Percentiles rank a stretch among this genome's conserved stretches.
Evolutionary conservation across 2,888 invertebrate genomes (phyloP).

Genomic region (Orthosia gracilis): DNA sequence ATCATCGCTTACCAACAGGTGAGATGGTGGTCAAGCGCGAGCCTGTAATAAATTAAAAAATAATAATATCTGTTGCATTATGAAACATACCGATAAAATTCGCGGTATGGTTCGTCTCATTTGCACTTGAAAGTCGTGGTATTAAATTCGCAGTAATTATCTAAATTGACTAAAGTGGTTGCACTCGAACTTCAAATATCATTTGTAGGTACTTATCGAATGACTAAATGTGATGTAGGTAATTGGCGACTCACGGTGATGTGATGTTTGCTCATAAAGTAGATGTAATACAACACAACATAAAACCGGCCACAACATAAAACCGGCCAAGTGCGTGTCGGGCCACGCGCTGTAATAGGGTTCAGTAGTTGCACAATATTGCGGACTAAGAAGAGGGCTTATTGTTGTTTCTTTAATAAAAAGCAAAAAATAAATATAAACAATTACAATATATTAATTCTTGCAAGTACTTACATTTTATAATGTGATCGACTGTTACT

Average conservation of each 20-base stretch:
- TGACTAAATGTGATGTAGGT: constrained; percentile 31
- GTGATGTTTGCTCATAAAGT: constrained; percentile 12
- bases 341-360: no score
- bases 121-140: constrained; percentile 19
- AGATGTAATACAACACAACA: no score
- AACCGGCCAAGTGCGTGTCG: not conserved
- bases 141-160: constrained; percentile 55
- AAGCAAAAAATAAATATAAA: no score
- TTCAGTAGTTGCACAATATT: no score
- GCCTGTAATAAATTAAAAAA: no score
- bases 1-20: no score
- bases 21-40: no score
- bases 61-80: not conserved
- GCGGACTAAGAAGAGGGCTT: no score
- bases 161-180: constrained; percentile 47
- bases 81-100: constrained; percentile 11
- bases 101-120: constrained; percentile 9
- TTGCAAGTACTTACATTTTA: no score
- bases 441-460: no score
- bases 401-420: no score
- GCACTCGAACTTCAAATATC: constrained; percentile 27
- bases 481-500: no score
- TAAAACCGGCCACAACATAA: not conserved
- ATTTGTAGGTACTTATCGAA: constrained; percentile 6
- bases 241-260: constrained; percentile 28